These are phyloP conservation scores for Drosophila birchii DNA, from an alignment of 2,888 invertebrate genomes.

Conservation along the genomic window DNA sequence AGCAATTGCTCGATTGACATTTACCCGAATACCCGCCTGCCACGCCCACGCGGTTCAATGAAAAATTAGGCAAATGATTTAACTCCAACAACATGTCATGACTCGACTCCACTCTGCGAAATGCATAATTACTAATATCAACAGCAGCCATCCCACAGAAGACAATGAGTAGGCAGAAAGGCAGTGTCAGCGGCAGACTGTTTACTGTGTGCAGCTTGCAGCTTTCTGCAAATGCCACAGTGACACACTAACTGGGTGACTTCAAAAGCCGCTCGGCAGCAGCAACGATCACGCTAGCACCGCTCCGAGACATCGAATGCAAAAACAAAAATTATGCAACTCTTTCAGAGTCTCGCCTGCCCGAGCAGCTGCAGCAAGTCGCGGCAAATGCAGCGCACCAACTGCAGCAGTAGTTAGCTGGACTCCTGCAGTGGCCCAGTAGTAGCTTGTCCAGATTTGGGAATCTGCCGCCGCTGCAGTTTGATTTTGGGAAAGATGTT, in stretches of 20 bases:
- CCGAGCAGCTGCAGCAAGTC: constrained; percentile 57
- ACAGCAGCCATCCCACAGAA: constrained; percentile 39
- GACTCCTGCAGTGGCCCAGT: constrained; percentile 40
- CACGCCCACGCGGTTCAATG: constrained; percentile 49
- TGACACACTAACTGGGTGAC: constrained; percentile 81
- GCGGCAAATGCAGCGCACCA: constrained; percentile 1
- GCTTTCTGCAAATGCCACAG: constrained; percentile 73
- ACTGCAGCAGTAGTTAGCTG: constrained; percentile 19
- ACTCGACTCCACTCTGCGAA: constrained; percentile 55
- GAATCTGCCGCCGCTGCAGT: constrained; percentile 64
- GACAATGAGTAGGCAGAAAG: constrained; percentile 44
- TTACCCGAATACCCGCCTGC: constrained; percentile 15
- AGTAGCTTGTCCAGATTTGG: constrained; percentile 64
- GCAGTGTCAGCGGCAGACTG: constrained; percentile 30
- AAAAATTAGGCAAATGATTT: constrained; percentile 53
- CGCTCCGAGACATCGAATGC: constrained; percentile 23
- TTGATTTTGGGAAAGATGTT: constrained; percentile 49
- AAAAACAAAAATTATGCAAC: constrained; percentile 69
- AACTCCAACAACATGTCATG: constrained; percentile 45
- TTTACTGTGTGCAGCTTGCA: constrained; percentile 14
- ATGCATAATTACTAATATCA: constrained; percentile 67
- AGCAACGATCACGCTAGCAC: constrained; percentile 20
- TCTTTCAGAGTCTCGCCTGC: constrained; percentile 40
- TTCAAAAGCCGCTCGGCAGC: constrained; percentile 61
- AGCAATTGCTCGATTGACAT: constrained; percentile 37